Evolutionary conservation across 2,888 invertebrate species (phyloP).

Genomic region (Cephus sareptanus): DNA sequence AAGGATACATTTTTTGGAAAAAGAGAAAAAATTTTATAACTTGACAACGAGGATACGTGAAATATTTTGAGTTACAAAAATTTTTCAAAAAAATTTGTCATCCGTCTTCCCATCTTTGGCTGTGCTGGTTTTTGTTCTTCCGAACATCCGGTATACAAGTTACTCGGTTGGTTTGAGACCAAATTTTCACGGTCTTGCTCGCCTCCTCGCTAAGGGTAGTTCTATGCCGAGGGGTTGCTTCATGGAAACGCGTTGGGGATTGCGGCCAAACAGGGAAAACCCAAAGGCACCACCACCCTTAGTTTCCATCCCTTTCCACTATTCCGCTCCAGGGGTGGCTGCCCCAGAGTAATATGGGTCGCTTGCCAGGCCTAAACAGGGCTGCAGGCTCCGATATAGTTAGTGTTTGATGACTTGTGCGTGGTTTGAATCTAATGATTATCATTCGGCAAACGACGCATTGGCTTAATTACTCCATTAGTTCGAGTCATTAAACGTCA

Average conservation of each 20-base stretch:
- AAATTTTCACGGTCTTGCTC: not conserved
- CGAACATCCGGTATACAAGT: too few relatives aligned
- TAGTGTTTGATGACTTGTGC: slow-evolving; percentile 47
- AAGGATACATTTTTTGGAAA: not conserved
- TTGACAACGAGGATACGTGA: too few relatives aligned
- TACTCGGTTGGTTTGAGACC: not conserved
- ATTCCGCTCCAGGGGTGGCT: not conserved
- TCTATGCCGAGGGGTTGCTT: not conserved
- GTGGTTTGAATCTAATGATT: slow-evolving; percentile 41
- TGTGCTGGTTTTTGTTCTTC: not conserved
- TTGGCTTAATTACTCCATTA: slow-evolving; percentile 10
- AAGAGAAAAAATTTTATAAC: too few relatives aligned
- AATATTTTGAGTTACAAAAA: too few relatives aligned
- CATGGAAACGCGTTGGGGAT: not conserved
- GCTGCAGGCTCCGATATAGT: slow-evolving; percentile 26
- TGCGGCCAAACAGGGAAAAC: slow-evolving; percentile 20
- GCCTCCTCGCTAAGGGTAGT: not conserved
- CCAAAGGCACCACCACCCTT: slow-evolving; percentile 18
- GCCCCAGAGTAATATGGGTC: slow-evolving; percentile 38
- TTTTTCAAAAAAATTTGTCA: not conserved
- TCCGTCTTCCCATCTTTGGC: not conserved
- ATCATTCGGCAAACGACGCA: slow-evolving; percentile 18
- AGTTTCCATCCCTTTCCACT: slow-evolving; percentile 10
- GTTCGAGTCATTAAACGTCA: too few relatives aligned
- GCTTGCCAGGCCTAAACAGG: slow-evolving; percentile 25